Base-by-base conservation (phyloP, 2,113 vertebrate genomes). In the Colius striatus region DNA sequence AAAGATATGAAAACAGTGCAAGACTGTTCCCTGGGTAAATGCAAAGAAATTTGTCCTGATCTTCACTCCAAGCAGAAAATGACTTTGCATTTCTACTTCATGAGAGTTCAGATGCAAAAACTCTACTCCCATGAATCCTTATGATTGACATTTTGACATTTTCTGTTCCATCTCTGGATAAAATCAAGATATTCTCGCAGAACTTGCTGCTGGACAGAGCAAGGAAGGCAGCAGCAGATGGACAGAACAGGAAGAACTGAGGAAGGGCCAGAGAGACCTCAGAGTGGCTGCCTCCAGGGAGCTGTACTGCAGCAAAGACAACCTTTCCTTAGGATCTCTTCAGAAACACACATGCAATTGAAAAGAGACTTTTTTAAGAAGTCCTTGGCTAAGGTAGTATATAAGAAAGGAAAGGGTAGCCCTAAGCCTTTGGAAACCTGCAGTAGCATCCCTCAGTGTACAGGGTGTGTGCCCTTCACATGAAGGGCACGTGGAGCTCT, bases 231-330 rank as follows among this genome's bases (percentile, higher is more conserved):
- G 61, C 34, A 81, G 76, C 84, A 93, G 53, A 81, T 50, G 57
- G 45, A 26, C 38, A 74, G 83, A 36, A 29, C 17, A 47, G 1
- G 2, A 73, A 91, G n/a, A 82, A 51, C 4, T 0, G 0, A 73
- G 23, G 25, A 66, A 88, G 26, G 9, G 72, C 19, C 36, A 68
- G 47, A 66, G 67, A 70, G 16, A 11, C 70, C 51, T 83, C 67
- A 85, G 75, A 17, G 32, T 48, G 36, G 10, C 3, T 0, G 8
- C 34, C 72, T 66, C 47, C 2, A 7, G 47, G 19, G 30, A 66
- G 6, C 19, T 0, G 0, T 13, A 54, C 22, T 45, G 36, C 0
- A 0, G 43, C 62, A 90, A 17, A 29, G 41, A 36, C 36, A 86
- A 12, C 6, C 11, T 16, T 62, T 66, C n/a, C 45, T 89, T 85